phyloP scores from a whole-genome alignment of 2,113 vertebrate genomes.

The Neomonachus schauinslandi region DNA sequence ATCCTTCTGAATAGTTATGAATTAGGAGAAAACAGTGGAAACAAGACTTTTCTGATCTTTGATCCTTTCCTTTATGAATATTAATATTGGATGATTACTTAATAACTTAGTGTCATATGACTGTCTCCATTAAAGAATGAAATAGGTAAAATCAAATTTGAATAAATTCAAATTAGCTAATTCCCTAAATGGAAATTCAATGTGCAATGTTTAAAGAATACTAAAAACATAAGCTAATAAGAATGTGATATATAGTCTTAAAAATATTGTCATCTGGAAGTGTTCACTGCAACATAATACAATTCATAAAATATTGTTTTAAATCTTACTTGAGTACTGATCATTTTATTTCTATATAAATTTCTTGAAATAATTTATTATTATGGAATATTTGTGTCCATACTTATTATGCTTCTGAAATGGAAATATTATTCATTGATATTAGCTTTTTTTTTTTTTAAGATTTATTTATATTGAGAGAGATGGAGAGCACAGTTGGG shows the following conservation, averaged over 20 bases:
- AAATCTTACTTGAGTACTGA: background rate
- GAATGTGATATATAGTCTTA: background rate
- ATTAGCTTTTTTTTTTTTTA: background rate
- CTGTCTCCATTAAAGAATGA: background rate
- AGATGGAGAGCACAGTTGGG: background rate
- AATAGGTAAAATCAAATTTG: background rate
- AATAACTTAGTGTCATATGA: background rate
- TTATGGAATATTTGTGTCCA: background rate
- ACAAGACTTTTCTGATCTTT: background rate
- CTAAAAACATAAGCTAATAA: background rate
- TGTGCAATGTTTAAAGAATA: background rate
- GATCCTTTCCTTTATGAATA: background rate
- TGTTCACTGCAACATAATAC: background rate
- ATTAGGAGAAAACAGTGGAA: background rate
- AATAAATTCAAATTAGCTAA: background rate
- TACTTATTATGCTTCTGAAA: background rate
- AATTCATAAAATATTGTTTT: background rate
- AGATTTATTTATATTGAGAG: background rate
- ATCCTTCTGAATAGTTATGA: background rate
- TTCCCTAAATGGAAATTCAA: background rate
- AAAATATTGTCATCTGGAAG: background rate
- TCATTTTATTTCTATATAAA: background rate
- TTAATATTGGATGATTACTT: background rate
- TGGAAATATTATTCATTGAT: background rate
- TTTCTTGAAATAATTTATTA: background rate